Conservation (phyloP, 2,113 vertebrate genomes). For the Lucifuga dentata region DNA sequence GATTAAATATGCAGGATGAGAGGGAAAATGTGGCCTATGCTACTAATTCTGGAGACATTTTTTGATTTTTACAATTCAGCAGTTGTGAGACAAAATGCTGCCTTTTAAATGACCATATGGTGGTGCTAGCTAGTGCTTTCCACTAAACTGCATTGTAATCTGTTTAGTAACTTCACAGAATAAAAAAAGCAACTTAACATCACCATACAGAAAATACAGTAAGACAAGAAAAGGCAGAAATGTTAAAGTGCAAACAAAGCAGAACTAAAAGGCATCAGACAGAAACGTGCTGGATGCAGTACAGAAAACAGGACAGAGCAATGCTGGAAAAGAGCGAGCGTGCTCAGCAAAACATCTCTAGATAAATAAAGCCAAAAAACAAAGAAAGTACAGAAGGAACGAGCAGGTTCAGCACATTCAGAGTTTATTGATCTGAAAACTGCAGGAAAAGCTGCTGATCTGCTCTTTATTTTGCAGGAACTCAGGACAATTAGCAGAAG, state of each 20-base stretch:
- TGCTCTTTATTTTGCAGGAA: too few species aligned
- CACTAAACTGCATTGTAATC: too few species aligned
- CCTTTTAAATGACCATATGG: too few species aligned
- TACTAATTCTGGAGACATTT: too few species aligned
- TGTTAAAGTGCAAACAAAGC: neutral
- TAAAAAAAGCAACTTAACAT: too few species aligned
- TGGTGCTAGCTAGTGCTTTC: too few species aligned
- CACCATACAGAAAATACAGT: too few species aligned
- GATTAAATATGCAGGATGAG: too few species aligned
- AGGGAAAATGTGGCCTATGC: too few species aligned
- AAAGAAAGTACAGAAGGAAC: neutral
- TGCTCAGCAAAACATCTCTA: slow-evolving; percentile 9
- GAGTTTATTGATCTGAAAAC: slow-evolving; percentile 19
- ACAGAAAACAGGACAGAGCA: neutral
- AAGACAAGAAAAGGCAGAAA: neutral
- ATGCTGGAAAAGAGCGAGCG: neutral
- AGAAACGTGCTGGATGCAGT: neutral
- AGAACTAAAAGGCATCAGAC: neutral
- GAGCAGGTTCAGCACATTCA: slow-evolving; percentile 30
- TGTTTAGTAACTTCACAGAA: too few species aligned
- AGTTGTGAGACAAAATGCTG: too few species aligned
- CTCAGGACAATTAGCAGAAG: neutral
- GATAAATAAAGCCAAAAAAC: slow-evolving; percentile 15
- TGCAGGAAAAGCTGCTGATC: slow-evolving; percentile 10
- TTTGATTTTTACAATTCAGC: too few species aligned